These are phyloP conservation scores for Oxystoma pomonae DNA, from an alignment of 2,888 invertebrate genomes.

Conservation along the genomic window DNA sequence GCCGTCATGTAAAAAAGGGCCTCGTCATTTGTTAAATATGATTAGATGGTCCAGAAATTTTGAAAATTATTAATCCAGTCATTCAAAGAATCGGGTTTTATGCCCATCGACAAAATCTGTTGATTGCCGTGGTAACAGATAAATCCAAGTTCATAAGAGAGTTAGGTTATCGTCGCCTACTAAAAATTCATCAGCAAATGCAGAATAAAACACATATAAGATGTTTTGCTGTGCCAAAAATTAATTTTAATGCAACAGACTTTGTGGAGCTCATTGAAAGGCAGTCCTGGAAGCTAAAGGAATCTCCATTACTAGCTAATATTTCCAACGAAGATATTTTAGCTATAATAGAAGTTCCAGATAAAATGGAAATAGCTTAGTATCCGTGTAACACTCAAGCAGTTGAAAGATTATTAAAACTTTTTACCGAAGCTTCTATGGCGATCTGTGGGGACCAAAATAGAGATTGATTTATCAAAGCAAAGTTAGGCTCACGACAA, in stretches of 20 bases:
- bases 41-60: neutral
- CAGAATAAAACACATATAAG: too few relatives aligned
- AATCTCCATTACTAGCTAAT: constrained; percentile 1
- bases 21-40: constrained; percentile 3
- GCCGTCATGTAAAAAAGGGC: neutral
- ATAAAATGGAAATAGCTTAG: neutral
- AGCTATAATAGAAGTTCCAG: constrained; percentile 1
- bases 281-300: constrained; percentile 1
- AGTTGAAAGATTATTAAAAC: neutral
- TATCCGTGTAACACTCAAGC: neutral
- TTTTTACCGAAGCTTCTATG: neutral
- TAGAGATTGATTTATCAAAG: neutral
- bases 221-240: too few relatives aligned
- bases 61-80: constrained; percentile 3
- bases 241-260: too few relatives aligned
- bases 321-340: constrained; percentile 4
- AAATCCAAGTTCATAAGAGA: constrained; percentile 2
- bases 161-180: constrained; percentile 20
- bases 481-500: constrained; percentile 2
- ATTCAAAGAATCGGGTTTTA: constrained; percentile 1
- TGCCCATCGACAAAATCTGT: constrained; percentile 5
- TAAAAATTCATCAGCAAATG: constrained; percentile 4
- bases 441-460: neutral
- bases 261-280: neutral
- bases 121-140: constrained; percentile 7